These are phyloP conservation scores for Hydrolagus colliei DNA, from an alignment of 2,797 vertebrate species.

Conservation along the genomic window DNA sequence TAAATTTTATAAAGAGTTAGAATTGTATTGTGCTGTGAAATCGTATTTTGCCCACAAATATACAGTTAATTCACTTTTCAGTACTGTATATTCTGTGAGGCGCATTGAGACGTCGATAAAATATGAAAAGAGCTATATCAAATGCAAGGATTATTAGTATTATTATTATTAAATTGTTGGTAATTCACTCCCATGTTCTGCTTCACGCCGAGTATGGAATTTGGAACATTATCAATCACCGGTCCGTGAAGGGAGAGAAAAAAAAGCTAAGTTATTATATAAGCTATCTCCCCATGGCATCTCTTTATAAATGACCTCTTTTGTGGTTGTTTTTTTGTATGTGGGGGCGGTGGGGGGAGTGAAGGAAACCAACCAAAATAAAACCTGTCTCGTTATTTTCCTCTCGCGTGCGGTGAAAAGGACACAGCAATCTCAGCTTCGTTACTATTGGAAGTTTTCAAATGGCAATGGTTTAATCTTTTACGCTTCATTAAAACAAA, in stretches of 20 bases:
- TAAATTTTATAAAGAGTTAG: slow-evolving; percentile 38
- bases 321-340: not conserved
- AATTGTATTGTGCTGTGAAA: not conserved
- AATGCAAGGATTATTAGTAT: too few species aligned
- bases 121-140: too few species aligned
- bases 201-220: too few species aligned
- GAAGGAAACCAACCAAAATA: not conserved
- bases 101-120: too few species aligned
- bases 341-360: too few species aligned
- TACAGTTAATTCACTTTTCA: too few species aligned
- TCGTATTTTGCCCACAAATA: not conserved
- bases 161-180: not conserved
- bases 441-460: not conserved
- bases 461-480: not conserved
- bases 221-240: not conserved
- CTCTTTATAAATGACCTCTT: not conserved
- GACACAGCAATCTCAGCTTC: too few species aligned
- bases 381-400: not conserved
- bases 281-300: not conserved
- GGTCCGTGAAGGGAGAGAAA: not conserved
- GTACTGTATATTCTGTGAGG: too few species aligned
- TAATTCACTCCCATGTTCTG: too few species aligned
- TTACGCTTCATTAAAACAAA: not conserved
- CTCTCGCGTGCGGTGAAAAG: not conserved
- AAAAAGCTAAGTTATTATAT: not conserved